phyloP scores from a whole-genome alignment of 2,888 invertebrate genomes.

The Apamea epomidion region DNA sequence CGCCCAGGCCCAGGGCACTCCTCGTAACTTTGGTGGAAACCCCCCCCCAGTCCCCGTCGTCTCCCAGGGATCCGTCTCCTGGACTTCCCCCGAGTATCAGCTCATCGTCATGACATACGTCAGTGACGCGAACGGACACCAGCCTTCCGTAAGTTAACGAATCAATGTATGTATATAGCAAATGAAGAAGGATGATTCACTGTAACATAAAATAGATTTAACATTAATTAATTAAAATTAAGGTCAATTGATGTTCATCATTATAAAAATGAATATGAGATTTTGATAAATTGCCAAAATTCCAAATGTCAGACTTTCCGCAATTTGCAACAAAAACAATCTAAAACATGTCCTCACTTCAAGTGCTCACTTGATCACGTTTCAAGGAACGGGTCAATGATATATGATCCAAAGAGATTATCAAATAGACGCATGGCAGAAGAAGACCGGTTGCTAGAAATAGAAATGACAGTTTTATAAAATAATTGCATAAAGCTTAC shows the following conservation, averaged over 20 bases:
- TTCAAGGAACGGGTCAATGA: neutral
- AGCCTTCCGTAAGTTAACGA: slow-evolving; percentile 85
- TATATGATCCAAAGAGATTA: slow-evolving; percentile 7
- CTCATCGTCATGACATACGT: slow-evolving; percentile 89
- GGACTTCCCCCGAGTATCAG: slow-evolving; percentile 91
- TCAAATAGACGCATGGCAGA: neutral
- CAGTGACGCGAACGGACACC: slow-evolving; percentile 93
- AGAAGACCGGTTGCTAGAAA: slow-evolving; percentile 22
- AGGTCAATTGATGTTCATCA: neutral
- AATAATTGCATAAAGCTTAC: neutral
- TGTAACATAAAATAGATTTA: neutral
- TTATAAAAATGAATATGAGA: slow-evolving; percentile 10
- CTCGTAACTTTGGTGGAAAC: slow-evolving; percentile 88
- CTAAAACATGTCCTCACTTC: neutral
- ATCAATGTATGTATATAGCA: neutral
- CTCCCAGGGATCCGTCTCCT: slow-evolving; percentile 89
- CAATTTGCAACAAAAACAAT: slow-evolving; percentile 10
- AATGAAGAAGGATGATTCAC: neutral
- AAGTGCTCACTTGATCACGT: slow-evolving; percentile 4
- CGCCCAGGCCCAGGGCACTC: slow-evolving; percentile 90
- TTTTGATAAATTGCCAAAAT: slow-evolving; percentile 12
- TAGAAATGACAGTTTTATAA: slow-evolving; percentile 16
- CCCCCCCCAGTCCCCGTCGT: slow-evolving; percentile 81
- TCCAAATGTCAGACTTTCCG: slow-evolving; percentile 23
- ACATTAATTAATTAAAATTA: neutral